These are phyloP conservation scores for Sweltsa coloradensis DNA, from an alignment of 1,140 invertebrate genomes.

Conservation along the genomic window DNA sequence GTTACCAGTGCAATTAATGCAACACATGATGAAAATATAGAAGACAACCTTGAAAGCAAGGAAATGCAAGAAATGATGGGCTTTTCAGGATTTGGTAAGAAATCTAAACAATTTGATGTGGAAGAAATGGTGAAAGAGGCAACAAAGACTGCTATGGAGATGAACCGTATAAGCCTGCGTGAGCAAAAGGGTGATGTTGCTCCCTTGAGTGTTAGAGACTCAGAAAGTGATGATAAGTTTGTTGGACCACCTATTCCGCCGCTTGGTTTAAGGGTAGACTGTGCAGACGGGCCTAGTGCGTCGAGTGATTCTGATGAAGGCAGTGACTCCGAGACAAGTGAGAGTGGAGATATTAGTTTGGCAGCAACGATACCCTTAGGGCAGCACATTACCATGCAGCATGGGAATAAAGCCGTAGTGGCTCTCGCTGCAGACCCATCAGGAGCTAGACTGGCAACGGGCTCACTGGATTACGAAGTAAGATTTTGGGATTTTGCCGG, in stretches of 20 bases:
- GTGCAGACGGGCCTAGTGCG: conserved; percentile 22
- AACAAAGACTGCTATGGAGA: conserved; percentile 27
- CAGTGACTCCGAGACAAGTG: no score
- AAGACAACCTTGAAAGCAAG: conserved; percentile 52
- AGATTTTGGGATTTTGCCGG: conserved; percentile 97
- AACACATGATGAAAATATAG: conserved; percentile 46
- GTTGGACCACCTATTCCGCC: conserved; percentile 45
- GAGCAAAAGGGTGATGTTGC: conserved; percentile 21
- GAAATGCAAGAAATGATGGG: conserved; percentile 60
- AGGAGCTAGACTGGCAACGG: conserved; percentile 83
- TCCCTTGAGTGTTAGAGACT: conserved; percentile 12
- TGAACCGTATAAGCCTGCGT: conserved; percentile 24
- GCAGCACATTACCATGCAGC: conserved; percentile 70
- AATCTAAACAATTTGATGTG: conserved; percentile 61
- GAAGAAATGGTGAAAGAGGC: conserved; percentile 37
- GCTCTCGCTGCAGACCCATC: conserved; percentile 84
- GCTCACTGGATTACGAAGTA: conserved; percentile 90
- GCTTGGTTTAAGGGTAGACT: conserved; percentile 19
- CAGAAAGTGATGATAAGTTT: conserved; percentile 35
- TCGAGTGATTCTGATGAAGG: conserved; percentile 22
- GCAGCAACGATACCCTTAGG: conserved; percentile 74
- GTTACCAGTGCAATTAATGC: conserved; percentile 26
- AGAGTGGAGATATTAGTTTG: no score
- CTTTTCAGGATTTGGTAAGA: conserved; percentile 62
- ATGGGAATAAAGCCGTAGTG: conserved; percentile 76